These are phyloP conservation scores for Drosophila nigromelanica DNA, from an alignment of 1,140 invertebrate genomes.

Conservation along the genomic window DNA sequence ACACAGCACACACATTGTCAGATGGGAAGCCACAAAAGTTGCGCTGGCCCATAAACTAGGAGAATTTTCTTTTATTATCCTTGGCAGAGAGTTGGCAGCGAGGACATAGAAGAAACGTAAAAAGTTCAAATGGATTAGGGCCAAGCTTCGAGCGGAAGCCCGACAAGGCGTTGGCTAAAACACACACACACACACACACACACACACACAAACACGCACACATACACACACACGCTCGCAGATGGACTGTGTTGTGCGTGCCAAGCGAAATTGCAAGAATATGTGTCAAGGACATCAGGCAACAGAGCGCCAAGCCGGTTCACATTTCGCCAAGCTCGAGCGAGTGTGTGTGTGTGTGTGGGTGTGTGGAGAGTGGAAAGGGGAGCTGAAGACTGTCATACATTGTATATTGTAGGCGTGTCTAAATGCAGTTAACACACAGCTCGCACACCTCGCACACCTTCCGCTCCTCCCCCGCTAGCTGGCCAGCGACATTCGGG, in stretches of 20 bases:
- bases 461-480: background rate
- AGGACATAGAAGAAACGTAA: slow-evolving; percentile 29
- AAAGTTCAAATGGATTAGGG: slow-evolving; percentile 78
- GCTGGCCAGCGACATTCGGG: slow-evolving; percentile 52
- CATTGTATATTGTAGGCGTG: slow-evolving; percentile 47
- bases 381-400: slow-evolving; percentile 16
- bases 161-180: slow-evolving; percentile 64
- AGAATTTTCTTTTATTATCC: slow-evolving; percentile 74
- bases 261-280: slow-evolving; percentile 53
- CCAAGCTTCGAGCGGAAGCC: slow-evolving; percentile 58
- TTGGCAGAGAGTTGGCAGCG: slow-evolving; percentile 57
- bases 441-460: slow-evolving; percentile 17
- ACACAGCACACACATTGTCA: slow-evolving; percentile 19
- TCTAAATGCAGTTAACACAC: slow-evolving; percentile 48
- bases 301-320: slow-evolving; percentile 22
- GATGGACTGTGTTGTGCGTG: slow-evolving; percentile 38
- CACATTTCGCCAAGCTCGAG: background rate
- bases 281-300: slow-evolving; percentile 75
- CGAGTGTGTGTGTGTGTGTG: background rate
- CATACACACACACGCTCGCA: slow-evolving; percentile 8
- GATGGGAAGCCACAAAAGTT: slow-evolving; percentile 68
- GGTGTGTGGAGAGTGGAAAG: slow-evolving; percentile 5
- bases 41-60: slow-evolving; percentile 63
- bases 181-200: slow-evolving; percentile 25
- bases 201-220: slow-evolving; percentile 12